Evolutionary conservation across 2,888 invertebrate species (phyloP), one percentile per base, ranked within the genome.

Genomic region (Conistra vaccinii): DNA sequence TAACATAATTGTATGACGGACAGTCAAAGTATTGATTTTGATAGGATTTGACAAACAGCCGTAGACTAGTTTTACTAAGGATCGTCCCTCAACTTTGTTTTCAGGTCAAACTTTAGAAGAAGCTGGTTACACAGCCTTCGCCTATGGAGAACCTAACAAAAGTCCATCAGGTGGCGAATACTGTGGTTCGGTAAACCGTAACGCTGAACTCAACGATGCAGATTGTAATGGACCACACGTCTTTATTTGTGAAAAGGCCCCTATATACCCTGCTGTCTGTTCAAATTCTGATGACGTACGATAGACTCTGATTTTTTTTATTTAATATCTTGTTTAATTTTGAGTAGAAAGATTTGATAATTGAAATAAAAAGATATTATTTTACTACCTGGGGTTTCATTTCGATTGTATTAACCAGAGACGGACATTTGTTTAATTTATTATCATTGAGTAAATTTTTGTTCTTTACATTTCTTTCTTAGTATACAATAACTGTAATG

Each of bases 81-180:
- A 39, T 35, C 7, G 1, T 3, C 20, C 9, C 5, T 6, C 20
- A 48, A 23, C 26, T 53, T 60, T 55, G 1, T 55, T 79, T 80
- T 3, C 81, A 94, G 94, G 93, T 32, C 80, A 91, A 61, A 88
- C 90, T 0, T 73, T 93, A 0, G 29, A 75, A 2, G 83, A 88
- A n/a, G 92, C 93, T 1, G 93, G 94, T 0, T 94, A 89, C 68
- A 73, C 76, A 53, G 87, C 84, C 20, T 94, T 92, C 83, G 71
- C 82, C 0, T 63, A 35, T 0, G 89, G 88, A 0, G 89, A 92
- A 73, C 92, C 93, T 0, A 89, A 91, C 72, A 90, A 91, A 29
- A 55, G 68, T 78, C 61, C 87, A 0, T 84, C 88, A 0, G 71
- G 76, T 0, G 90, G 89, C 0, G 89, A 92, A 70, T 91, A 35